Percentiles rank a stretch among this genome's conserved stretches.
phyloP scores from a whole-genome alignment of 2,113 vertebrate species.

The Coptodon rendalli region DNA sequence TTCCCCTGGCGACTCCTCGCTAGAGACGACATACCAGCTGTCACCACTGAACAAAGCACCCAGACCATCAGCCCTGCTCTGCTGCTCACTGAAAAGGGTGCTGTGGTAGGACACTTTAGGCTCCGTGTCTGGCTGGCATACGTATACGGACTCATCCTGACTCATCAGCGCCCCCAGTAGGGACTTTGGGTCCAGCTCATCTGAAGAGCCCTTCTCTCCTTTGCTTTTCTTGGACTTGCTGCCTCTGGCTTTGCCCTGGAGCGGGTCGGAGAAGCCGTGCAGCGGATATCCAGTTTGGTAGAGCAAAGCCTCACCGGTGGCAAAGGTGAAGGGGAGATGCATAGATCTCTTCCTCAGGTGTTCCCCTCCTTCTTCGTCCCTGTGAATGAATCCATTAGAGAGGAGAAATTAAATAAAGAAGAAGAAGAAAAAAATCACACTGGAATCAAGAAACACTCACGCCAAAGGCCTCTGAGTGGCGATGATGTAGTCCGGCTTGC shows the following conservation, averaged over 20 bases:
- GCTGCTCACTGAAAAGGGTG: conserved; percentile 27
- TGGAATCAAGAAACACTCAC: conserved; percentile 43
- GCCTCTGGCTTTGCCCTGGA: conserved; percentile 51
- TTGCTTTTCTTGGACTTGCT: conserved; percentile 60
- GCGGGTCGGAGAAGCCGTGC: conserved; percentile 45
- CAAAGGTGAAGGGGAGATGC: conserved; percentile 81
- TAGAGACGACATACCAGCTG: neutral
- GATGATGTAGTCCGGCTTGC: conserved; percentile 74
- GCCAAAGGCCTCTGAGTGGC: conserved; percentile 65
- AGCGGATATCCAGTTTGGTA: conserved; percentile 68
- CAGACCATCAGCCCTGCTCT: neutral
- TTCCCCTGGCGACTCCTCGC: neutral
- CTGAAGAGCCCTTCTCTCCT: conserved; percentile 32
- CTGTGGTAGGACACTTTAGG: conserved; percentile 23
- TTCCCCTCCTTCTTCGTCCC: conserved; percentile 81
- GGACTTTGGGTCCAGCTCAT: conserved; percentile 51
- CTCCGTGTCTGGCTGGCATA: conserved; percentile 46
- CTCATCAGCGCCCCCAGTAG: conserved; percentile 64
- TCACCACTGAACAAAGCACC: conserved; percentile 14
- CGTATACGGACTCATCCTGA: conserved; percentile 64
- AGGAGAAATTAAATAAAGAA: neutral
- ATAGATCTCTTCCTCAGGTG: conserved; percentile 75
- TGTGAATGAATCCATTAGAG: conserved; percentile 7
- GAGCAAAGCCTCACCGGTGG: conserved; percentile 78
- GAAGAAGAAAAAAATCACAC: neutral